phyloP scores from a whole-genome alignment of 2,888 invertebrate genomes.

The Parapristionchus giblindavisi region DNA sequence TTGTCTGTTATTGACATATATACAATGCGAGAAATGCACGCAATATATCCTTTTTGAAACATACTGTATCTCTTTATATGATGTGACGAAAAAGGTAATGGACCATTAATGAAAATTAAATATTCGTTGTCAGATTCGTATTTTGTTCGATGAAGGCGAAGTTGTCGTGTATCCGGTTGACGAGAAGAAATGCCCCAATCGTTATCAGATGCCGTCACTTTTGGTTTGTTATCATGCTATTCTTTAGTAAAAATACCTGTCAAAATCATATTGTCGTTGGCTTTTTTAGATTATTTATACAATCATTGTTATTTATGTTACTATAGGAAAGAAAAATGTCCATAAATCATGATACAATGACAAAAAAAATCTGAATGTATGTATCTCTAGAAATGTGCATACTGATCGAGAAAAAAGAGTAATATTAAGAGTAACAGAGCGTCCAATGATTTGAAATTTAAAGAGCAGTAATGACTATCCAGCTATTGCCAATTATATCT shows the following conservation, averaged over 20 bases:
- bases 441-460: background rate
- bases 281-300: background rate
- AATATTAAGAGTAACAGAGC: no score
- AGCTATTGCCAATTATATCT: background rate
- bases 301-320: background rate
- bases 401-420: no score
- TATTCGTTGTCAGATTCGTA: slow-evolving; percentile 50
- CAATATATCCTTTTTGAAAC: no score
- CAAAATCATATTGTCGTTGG: background rate
- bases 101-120: no score
- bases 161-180: slow-evolving; percentile 57
- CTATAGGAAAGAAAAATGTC: background rate
- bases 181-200: slow-evolving; percentile 50
- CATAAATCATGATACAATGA: background rate
- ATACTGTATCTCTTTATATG: no score
- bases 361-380: background rate
- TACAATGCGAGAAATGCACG: no score
- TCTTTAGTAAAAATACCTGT: background rate
- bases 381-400: background rate
- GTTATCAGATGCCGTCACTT: slow-evolving; percentile 53
- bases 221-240: slow-evolving; percentile 43
- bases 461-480: background rate
- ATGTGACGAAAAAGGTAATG: no score
- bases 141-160: slow-evolving; percentile 63
- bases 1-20: no score